phyloP scores from a whole-genome alignment of 1,140 invertebrate genomes.

The Dendrolimus kikuchii region DNA sequence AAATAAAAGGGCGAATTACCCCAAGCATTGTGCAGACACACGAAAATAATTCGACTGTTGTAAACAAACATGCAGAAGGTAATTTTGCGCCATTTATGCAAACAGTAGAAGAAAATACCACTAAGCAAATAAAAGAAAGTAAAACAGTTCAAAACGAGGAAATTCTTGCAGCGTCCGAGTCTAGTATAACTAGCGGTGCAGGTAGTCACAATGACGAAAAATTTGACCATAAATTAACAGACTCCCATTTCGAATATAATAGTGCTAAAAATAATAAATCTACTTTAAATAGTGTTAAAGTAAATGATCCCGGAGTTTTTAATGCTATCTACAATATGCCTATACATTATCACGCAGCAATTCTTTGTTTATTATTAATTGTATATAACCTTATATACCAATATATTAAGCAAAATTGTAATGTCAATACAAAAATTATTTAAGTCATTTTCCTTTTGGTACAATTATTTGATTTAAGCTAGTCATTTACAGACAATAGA shows the following conservation, averaged over 20 bases:
- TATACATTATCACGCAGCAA: slow-evolving; percentile 67
- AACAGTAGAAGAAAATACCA: not conserved
- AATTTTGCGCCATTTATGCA: not conserved
- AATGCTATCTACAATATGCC: slow-evolving; percentile 61
- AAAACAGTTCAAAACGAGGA: too few species aligned
- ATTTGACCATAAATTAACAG: too few species aligned
- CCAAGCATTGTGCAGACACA: not conserved
- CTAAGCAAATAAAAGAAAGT: slow-evolving; percentile 2
- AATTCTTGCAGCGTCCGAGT: too few species aligned
- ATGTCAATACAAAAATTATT: slow-evolving; percentile 32
- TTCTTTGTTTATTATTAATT: slow-evolving; percentile 68
- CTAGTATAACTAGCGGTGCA: too few species aligned
- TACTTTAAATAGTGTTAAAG: slow-evolving; percentile 46
- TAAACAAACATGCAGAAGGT: too few species aligned
- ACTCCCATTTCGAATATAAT: too few species aligned
- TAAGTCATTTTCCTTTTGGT: slow-evolving; percentile 12
- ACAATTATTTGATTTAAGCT: slow-evolving; percentile 31
- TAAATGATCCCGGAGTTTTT: slow-evolving; percentile 38
- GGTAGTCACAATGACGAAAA: too few species aligned
- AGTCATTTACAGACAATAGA: slow-evolving; percentile 35
- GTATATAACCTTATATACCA: slow-evolving; percentile 69
- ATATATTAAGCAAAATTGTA: slow-evolving; percentile 61
- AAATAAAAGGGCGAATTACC: slow-evolving; percentile 18
- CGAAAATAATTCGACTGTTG: too few species aligned
- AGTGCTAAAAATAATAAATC: slow-evolving; percentile 13